Base-by-base conservation (phyloP, 2,888 invertebrate species). In the Drosophila aldrichi region DNA sequence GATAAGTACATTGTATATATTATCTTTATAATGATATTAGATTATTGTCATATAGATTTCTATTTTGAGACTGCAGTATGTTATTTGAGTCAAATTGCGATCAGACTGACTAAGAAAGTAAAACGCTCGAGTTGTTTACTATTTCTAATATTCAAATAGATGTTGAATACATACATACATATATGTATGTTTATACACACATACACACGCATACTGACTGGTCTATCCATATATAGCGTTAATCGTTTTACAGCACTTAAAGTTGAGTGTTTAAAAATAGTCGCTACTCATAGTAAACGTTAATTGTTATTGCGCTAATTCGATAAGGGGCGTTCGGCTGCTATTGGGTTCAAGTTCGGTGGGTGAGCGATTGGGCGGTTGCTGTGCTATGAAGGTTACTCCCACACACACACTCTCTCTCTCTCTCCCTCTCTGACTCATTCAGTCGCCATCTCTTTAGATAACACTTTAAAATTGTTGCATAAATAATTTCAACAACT, bases 251-350 rank as follows among this genome's bases (percentile, higher is more conserved):
- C 61, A 66, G 62, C 74, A 65, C 60, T 74, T 58, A 44, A 66
- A 61, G 46, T 44, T 59, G 48, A 72, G 57, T 63, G 68, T 68
- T 73, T 78, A 74, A 74, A 78, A 73, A 76, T 76, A 78, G 78
- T 64, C 72, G 25, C 60, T 40, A 59, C 59, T 74, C 56, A 36
- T 56, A 36, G 66, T 56, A 57, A 44, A 62, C 46, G 58, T 70
- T 49, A 70, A 65, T 74, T 77, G 51, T 76, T 76, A 68, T 68
- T 73, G 68, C 54, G 60, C 74, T 74, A 73, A 78, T 78, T 74
- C 69, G 78, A 78, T 74, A 77, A 78, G 78, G 55, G 76, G 65
- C 60, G 67, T 61, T 43, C 7, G 48, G 25, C 34, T 49, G 49
- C 18, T 20, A 49, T 49, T 52, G 32, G 20, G 66, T 29, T 64